These are phyloP conservation scores for Psilanteris sp. DNA, from an alignment of 1,140 invertebrate genomes.

Conservation along the genomic window DNA sequence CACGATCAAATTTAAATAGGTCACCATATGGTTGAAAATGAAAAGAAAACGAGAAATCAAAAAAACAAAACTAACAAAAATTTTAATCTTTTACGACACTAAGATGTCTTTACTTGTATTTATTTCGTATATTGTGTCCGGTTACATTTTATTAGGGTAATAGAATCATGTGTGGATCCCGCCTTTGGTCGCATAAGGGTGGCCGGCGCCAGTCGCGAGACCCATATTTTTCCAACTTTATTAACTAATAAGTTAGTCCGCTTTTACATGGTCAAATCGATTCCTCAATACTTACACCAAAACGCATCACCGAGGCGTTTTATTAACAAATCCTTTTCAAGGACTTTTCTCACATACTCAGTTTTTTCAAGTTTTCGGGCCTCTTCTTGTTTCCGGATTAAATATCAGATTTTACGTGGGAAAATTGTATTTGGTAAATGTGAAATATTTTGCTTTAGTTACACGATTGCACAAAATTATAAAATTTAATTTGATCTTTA, in stretches of 20 bases:
- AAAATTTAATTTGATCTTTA: too few species aligned
- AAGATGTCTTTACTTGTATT: slow-evolving; percentile 8
- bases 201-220: slow-evolving; percentile 51
- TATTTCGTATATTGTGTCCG: slow-evolving; percentile 42
- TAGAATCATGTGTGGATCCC: slow-evolving; percentile 33
- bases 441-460: too few species aligned
- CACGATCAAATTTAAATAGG: neutral
- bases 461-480: too few species aligned
- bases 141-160: slow-evolving; percentile 59
- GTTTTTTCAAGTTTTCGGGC: too few species aligned
- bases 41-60: neutral
- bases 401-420: too few species aligned
- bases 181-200: slow-evolving; percentile 35
- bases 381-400: too few species aligned
- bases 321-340: slow-evolving; percentile 24
- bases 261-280: slow-evolving; percentile 25
- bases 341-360: too few species aligned
- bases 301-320: slow-evolving; percentile 4
- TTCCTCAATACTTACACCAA: neutral
- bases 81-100: slow-evolving; percentile 6
- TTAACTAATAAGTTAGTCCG: slow-evolving; percentile 14
- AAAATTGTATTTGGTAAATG: too few species aligned
- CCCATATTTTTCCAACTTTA: slow-evolving; percentile 46
- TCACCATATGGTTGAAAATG: slow-evolving; percentile 7
- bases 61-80: slow-evolving; percentile 14